These are phyloP conservation scores for Mycteria americana DNA, from an alignment of 2,797 vertebrate species.

Conservation along the genomic window DNA sequence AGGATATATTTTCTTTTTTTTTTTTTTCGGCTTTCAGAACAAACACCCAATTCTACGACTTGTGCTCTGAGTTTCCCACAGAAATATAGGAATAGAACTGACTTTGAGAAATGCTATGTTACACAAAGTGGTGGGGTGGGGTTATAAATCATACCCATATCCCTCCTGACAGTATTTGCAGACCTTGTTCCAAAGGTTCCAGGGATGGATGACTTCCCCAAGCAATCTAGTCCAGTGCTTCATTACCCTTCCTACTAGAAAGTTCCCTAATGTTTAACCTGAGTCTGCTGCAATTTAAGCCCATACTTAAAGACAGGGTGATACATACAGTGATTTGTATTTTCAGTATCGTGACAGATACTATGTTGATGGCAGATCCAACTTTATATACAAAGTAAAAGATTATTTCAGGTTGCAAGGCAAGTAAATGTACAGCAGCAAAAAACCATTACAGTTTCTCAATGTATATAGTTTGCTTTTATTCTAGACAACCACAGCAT, in stretches of 20 bases:
- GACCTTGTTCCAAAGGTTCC: neutral
- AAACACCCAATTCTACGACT: neutral
- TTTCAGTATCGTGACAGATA: neutral
- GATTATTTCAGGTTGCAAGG: neutral
- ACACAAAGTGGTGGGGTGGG: neutral
- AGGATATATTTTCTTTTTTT: neutral
- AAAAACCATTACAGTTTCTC: neutral
- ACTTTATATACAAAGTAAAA: neutral
- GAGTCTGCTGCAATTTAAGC: neutral
- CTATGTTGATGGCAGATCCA: neutral
- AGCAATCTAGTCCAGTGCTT: neutral
- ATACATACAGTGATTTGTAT: neutral
- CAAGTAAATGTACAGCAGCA: neutral
- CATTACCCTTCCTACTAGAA: neutral
- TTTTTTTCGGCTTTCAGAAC: neutral
- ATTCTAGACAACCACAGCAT: neutral
- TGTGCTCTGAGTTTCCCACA: neutral
- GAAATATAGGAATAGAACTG: neutral
- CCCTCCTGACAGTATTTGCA: neutral
- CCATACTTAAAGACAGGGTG: neutral
- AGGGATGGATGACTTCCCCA: neutral
- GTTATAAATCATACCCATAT: neutral
- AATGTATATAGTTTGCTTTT: neutral
- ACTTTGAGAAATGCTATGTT: neutral
- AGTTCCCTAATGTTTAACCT: slow-evolving; percentile 27